These are phyloP conservation scores for Nomada fabriciana DNA, from an alignment of 2,888 invertebrate species.

Conservation along the genomic window DNA sequence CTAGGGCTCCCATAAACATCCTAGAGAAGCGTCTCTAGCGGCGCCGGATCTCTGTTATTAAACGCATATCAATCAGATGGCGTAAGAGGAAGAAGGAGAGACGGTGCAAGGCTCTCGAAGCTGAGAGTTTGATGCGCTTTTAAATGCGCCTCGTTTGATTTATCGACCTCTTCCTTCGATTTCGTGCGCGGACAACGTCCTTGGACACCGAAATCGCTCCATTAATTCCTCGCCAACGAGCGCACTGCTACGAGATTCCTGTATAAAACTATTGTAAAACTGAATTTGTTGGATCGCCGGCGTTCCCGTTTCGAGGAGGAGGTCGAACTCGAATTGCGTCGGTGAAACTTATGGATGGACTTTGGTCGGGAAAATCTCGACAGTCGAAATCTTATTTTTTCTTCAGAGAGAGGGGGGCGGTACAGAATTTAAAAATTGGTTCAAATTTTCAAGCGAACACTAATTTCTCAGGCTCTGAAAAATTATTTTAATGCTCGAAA, in stretches of 20 bases:
- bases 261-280: not conserved
- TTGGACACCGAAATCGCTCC: slow-evolving; percentile 61
- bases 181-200: slow-evolving; percentile 63
- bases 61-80: slow-evolving; percentile 82
- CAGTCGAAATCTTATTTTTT: too few species aligned
- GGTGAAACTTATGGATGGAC: too few species aligned
- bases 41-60: slow-evolving; percentile 80
- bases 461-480: too few species aligned
- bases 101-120: not conserved
- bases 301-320: too few species aligned
- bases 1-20: slow-evolving; percentile 67
- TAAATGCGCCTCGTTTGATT: slow-evolving; percentile 80
- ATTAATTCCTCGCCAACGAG: slow-evolving; percentile 52
- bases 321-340: too few species aligned
- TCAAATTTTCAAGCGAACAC: too few species aligned
- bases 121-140: slow-evolving; percentile 77
- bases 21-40: slow-evolving; percentile 64
- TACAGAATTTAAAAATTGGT: too few species aligned
- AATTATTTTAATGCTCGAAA: too few species aligned
- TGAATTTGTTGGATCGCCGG: too few species aligned
- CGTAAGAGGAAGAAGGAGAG: slow-evolving; percentile 12
- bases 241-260: not conserved
- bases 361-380: too few species aligned
- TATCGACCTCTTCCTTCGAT: slow-evolving; percentile 76
- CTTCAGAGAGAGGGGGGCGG: too few species aligned